Conservation (phyloP, 2,797 vertebrate genomes). For the Enoplosus armatus region DNA sequence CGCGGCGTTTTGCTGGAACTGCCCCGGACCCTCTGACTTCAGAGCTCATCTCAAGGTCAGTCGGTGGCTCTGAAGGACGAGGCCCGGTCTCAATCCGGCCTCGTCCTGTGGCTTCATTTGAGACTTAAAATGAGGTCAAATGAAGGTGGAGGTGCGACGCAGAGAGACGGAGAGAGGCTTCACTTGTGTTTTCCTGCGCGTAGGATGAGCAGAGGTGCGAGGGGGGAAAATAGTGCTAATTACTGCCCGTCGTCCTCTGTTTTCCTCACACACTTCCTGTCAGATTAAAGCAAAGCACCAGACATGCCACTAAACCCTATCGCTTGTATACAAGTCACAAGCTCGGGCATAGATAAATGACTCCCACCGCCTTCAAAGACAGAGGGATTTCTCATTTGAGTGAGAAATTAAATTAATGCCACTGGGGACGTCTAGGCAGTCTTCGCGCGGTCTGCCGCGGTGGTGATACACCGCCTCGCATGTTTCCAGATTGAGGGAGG, state of each 20-base stretch:
- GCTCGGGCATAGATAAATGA: conserved; percentile 68
- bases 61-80: not conserved
- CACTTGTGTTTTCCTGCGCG: not conserved
- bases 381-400: conserved; percentile 69
- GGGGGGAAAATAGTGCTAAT: conserved; percentile 36
- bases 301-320: conserved; percentile 42
- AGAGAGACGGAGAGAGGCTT: not conserved
- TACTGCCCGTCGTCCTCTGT: conserved; percentile 39
- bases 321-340: conserved; percentile 57
- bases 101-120: not conserved
- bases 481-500: conserved; percentile 35
- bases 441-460: conserved; percentile 48
- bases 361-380: conserved; percentile 71
- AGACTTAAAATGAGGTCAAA: too few species aligned
- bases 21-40: not conserved
- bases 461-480: conserved; percentile 41
- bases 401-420: conserved; percentile 75
- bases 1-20: not conserved
- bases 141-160: not conserved
- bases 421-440: conserved; percentile 54
- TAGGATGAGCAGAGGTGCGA: not conserved
- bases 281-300: conserved; percentile 50
- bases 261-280: conserved; percentile 41
- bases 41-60: conserved; percentile 6
- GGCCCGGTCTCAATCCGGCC: not conserved